phyloP scores from a whole-genome alignment of 2,888 invertebrate genomes.

The Pelosia muscerda region DNA sequence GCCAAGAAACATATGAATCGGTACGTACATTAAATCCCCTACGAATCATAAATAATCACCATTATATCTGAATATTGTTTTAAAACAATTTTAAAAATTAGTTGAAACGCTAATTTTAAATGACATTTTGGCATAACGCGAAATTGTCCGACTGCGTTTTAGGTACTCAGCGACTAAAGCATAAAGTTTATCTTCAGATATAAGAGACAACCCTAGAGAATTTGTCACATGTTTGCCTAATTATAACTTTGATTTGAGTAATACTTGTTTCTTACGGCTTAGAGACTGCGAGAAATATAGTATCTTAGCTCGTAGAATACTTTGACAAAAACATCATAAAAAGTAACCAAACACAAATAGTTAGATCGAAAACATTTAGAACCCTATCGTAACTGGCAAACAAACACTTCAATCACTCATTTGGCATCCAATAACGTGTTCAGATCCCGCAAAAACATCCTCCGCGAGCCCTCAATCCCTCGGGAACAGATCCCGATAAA shows the following conservation, averaged over 20 bases:
- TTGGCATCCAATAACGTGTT: constrained; percentile 53
- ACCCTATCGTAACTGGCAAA: constrained; percentile 51
- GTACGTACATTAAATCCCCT: too few species aligned
- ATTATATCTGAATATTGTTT: too few species aligned
- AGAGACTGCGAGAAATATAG: neutral
- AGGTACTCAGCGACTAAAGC: too few species aligned
- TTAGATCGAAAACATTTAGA: constrained; percentile 38
- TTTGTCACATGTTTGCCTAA: too few species aligned
- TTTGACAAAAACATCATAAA: constrained; percentile 43
- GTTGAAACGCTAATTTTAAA: too few species aligned
- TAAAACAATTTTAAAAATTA: too few species aligned
- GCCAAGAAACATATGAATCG: too few species aligned
- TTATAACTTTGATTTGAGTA: neutral
- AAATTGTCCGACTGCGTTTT: too few species aligned
- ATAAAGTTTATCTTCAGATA: too few species aligned
- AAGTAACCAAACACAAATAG: constrained; percentile 45
- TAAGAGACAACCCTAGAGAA: too few species aligned
- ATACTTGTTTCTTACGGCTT: neutral
- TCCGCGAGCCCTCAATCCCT: constrained; percentile 48
- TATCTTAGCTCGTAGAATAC: neutral
- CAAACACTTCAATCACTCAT: constrained; percentile 56
- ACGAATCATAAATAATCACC: too few species aligned
- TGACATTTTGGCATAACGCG: too few species aligned
- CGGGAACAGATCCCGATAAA: constrained; percentile 55
- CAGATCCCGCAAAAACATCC: constrained; percentile 49